Conservation (phyloP, 2,797 vertebrate genomes). For the Atherinosoma microstoma region DNA sequence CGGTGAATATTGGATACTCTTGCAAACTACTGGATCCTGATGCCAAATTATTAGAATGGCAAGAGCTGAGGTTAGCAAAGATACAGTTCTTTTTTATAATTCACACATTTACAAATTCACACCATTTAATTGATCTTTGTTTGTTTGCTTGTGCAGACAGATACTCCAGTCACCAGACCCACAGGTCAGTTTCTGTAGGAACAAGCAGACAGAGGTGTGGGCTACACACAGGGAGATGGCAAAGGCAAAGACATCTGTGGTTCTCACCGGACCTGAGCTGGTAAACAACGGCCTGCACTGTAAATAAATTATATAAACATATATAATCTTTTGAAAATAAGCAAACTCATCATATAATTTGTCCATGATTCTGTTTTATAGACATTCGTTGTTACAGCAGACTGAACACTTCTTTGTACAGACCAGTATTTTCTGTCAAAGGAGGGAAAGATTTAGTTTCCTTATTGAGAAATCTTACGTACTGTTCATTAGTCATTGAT, state of each 20-base stretch:
- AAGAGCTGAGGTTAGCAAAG: conserved; percentile 86
- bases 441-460: not conserved
- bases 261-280: conserved; percentile 84
- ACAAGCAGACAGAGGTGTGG: conserved; percentile 75
- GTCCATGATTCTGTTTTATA: not conserved
- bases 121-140: conserved; percentile 58
- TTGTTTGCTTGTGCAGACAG: conserved; percentile 73
- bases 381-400: not conserved
- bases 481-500: not conserved
- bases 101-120: conserved; percentile 22
- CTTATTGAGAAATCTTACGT: not conserved
- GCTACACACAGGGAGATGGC: conserved; percentile 61
- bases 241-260: conserved; percentile 73
- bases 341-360: not conserved
- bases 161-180: conserved; percentile 80
- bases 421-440: not conserved
- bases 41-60: conserved; percentile 88
- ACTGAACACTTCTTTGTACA: not conserved
- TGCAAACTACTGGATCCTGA: conserved; percentile 89
- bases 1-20: conserved; percentile 91
- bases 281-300: conserved; percentile 65
- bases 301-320: conserved; percentile 12
- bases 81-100: conserved; percentile 9
- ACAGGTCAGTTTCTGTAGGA: conserved; percentile 64
- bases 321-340: conserved; percentile 21